Evolutionary conservation across 2,888 invertebrate species (phyloP).

Genomic region (Hoplodrina blanda): DNA sequence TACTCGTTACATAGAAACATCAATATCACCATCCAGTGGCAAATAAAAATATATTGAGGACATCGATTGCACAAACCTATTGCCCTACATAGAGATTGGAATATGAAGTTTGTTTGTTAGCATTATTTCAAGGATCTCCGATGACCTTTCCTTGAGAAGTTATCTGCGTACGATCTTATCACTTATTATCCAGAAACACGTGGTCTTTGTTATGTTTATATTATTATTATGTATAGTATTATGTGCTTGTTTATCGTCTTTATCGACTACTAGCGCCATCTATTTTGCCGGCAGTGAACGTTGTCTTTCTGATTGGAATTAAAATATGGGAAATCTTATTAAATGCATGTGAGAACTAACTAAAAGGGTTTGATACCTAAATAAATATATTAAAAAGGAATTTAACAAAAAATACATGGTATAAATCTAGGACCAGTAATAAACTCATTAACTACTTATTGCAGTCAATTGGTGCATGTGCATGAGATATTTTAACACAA

Average conservation of each 20-base stretch:
- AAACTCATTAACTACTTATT: neutral
- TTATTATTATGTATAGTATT: no score
- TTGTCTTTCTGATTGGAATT: neutral
- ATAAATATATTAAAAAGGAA: neutral
- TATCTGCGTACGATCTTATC: constrained; percentile 22
- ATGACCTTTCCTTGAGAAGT: constrained; percentile 18
- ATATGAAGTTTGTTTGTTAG: constrained; percentile 20
- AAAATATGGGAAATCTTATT: neutral
- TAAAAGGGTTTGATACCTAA: no score
- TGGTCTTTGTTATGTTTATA: constrained; percentile 3
- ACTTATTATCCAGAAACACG: constrained; percentile 12
- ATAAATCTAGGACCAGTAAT: neutral
- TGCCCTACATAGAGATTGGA: constrained; percentile 21
- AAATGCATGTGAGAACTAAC: no score
- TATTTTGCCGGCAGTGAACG: constrained; percentile 9
- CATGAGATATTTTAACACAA: constrained; percentile 5
- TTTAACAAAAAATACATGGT: neutral
- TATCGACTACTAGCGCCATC: constrained; percentile 39
- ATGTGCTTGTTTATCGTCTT: constrained; percentile 2
- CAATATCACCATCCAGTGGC: neutral
- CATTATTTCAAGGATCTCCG: constrained; percentile 1
- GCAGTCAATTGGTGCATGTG: neutral
- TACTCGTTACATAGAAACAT: constrained; percentile 10
- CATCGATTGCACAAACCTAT: constrained; percentile 11
- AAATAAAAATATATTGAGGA: constrained; percentile 23